phyloP scores from a whole-genome alignment of 2,113 vertebrate genomes.

The Microtus montanus region DNA sequence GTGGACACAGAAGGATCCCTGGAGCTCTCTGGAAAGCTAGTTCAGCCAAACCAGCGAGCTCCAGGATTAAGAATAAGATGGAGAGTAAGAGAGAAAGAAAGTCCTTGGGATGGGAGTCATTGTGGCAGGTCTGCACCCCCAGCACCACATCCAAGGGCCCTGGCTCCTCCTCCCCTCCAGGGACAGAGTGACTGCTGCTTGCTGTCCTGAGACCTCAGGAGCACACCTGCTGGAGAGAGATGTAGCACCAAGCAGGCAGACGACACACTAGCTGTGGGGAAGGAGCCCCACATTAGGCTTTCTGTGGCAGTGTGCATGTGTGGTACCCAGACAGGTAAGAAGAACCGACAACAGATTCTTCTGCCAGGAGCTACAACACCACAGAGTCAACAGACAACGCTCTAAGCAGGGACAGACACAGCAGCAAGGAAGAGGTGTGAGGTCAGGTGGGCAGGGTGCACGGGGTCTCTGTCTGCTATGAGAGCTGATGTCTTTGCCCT shows the following conservation, averaged over 20 bases:
- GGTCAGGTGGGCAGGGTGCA: background rate
- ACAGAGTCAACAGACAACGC: background rate
- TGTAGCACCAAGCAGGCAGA: background rate
- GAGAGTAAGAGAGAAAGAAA: background rate
- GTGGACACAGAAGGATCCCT: background rate
- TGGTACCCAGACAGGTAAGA: background rate
- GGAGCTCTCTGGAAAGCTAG: background rate
- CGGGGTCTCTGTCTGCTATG: background rate
- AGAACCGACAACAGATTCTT: accelerated
- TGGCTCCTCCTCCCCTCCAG: background rate
- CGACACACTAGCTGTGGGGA: accelerated
- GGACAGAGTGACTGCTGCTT: background rate
- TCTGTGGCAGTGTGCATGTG: background rate
- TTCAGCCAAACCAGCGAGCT: background rate
- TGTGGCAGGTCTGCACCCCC: accelerated
- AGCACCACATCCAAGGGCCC: accelerated
- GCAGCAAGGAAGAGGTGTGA: accelerated
- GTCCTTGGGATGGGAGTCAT: background rate
- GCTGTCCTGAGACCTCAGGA: background rate
- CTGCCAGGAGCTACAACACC: background rate
- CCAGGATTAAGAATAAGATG: too few species aligned
- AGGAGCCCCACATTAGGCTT: accelerated
- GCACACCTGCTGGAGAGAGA: too few species aligned
- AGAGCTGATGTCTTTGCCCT: accelerated
- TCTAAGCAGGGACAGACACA: too few species aligned